Evolutionary conservation across 2,113 vertebrate species (phyloP).

Genomic region (Petaurus breviceps): DNA sequence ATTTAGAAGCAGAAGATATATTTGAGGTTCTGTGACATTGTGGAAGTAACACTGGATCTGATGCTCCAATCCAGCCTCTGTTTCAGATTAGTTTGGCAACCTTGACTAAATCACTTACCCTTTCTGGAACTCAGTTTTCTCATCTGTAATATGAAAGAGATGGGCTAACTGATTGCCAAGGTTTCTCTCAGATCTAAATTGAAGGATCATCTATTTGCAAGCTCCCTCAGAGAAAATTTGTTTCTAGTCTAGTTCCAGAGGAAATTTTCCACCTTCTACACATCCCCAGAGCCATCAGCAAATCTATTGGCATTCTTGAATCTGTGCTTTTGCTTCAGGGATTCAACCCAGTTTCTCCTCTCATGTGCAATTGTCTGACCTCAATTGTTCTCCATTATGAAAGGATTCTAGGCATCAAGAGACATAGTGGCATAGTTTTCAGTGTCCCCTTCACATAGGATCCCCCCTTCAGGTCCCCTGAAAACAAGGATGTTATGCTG

Average conservation of each 20-base stretch:
- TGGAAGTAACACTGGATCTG: background rate
- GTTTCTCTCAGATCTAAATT: background rate
- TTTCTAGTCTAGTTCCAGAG: background rate
- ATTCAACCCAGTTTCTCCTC: background rate
- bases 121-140: background rate
- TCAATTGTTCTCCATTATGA: background rate
- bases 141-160: background rate
- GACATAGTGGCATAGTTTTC: background rate
- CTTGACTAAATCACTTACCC: background rate
- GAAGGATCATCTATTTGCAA: background rate
- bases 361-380: background rate
- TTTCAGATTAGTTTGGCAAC: background rate
- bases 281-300: background rate
- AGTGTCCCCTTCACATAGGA: background rate
- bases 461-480: background rate
- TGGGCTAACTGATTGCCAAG: background rate
- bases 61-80: background rate
- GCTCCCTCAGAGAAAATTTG: background rate
- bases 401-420: background rate
- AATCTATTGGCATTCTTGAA: background rate
- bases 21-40: background rate
- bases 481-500: background rate
- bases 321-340: background rate
- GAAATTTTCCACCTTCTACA: background rate
- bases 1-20: background rate